Base-by-base conservation (phyloP, 2,797 vertebrate genomes). In the Catamblyrhynchus diadema region DNA sequence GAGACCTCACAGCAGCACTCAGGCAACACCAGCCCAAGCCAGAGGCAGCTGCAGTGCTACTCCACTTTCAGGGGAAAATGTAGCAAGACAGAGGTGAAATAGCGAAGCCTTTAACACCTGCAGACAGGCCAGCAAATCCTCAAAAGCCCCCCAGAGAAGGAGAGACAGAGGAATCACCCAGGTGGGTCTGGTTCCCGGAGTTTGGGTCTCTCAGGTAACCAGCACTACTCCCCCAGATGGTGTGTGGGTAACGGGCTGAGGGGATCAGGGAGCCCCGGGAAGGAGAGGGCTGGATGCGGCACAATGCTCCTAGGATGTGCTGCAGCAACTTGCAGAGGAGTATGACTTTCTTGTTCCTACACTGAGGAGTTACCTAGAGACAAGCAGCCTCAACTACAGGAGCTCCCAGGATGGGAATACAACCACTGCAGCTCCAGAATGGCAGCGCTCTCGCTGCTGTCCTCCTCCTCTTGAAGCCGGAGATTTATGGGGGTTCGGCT, bases 241-340 rank as follows among this genome's bases (percentile, higher is more conserved):
- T 0, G 0, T 4, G 41, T 25, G 61, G 51, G 23, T 14, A 9
- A 59, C 2, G 19, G 2, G 66, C 45, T 5, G 2, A 45, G 69
- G 79, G 0, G 0, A 56, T 11, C 39, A 30, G 3, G 1, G 62
- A 85, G 28, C 47, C 54, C 42, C 0, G 0, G 47, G 23, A 66
- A 75, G 21, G 18, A 69, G 20, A 41, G 44, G 44, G 19, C 20
- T 62, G 64, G 51, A 79, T 41, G 32, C 15, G 37, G 50, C 39
- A 66, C 45, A 67, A 53, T 12, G 24, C 33, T 87, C 37, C 60
- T 14, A 27, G 18, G 59, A 87, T 10, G 22, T 19, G 35, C 71
- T 73, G 62, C 86, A 41, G 48, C 35, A 48, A 19, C 45, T 78
- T 47, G 65, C 89, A 70, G 62, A 74, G 54, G 33, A 94, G 56